phyloP scores from a whole-genome alignment of 2,888 invertebrate genomes.

The Eucriotettix oculatus region DNA sequence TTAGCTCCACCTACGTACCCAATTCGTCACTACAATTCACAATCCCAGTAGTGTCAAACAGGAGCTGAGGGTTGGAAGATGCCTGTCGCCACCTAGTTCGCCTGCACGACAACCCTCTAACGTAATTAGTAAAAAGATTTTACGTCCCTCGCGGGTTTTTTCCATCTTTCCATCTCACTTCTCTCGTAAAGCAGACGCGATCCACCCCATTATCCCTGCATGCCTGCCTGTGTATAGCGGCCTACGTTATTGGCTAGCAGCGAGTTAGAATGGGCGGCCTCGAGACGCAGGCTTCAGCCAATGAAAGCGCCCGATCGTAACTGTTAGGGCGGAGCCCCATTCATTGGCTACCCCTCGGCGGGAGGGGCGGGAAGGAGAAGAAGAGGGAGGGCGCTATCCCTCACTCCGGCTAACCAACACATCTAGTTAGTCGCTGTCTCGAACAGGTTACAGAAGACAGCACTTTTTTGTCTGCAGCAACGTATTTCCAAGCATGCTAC shows the following conservation, averaged over 20 bases:
- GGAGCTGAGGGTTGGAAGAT: background rate
- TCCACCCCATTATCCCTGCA: background rate
- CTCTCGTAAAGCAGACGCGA: too few species aligned
- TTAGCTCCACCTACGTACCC: too few species aligned
- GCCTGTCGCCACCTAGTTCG: background rate
- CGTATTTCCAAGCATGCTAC: too few species aligned
- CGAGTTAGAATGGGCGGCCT: background rate
- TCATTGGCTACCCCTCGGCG: background rate
- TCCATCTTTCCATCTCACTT: too few species aligned
- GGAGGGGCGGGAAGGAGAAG: background rate
- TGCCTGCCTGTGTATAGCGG: background rate
- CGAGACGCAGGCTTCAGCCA: background rate
- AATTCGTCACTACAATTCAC: too few species aligned
- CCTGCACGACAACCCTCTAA: background rate
- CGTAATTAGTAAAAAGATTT: background rate
- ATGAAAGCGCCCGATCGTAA: background rate
- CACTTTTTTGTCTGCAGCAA: background rate
- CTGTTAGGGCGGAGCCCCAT: background rate
- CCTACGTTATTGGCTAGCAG: background rate
- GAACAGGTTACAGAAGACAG: background rate
- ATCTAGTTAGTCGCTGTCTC: background rate
- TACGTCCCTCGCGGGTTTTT: background rate
- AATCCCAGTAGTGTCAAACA: too few species aligned
- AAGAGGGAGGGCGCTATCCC: background rate
- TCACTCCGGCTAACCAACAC: background rate